Evolutionary conservation across 2,797 vertebrate genomes (phyloP).

Genomic region (Falco concolor): DNA sequence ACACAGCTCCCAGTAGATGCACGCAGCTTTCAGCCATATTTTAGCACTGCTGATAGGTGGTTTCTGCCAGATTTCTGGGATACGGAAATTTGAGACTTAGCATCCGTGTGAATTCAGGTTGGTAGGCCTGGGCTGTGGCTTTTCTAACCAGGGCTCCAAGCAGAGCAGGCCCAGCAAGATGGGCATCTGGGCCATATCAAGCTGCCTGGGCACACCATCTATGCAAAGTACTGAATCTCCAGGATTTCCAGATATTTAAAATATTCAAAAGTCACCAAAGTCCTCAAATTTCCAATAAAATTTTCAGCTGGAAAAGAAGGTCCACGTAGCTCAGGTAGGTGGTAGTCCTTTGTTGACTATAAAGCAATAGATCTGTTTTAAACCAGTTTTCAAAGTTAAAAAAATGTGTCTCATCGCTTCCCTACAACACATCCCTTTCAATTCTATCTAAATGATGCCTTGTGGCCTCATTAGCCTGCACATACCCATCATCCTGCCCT

Average conservation of each 20-base stretch:
- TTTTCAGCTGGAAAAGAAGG: background rate
- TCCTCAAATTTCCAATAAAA: background rate
- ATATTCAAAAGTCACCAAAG: background rate
- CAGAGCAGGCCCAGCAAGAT: background rate
- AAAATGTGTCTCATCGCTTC: accelerated
- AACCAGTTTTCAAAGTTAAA: background rate
- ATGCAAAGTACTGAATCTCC: background rate
- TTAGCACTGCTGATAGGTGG: background rate
- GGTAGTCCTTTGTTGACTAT: background rate
- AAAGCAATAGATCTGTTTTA: background rate
- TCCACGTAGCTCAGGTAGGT: background rate
- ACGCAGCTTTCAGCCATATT: background rate
- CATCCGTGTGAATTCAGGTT: background rate
- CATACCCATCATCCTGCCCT: background rate
- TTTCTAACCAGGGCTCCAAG: background rate
- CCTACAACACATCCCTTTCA: accelerated
- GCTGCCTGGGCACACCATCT: background rate
- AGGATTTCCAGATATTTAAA: background rate
- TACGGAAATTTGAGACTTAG: accelerated
- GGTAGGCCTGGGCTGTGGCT: background rate
- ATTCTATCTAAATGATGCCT: background rate
- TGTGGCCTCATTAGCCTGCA: accelerated
- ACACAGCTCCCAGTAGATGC: background rate
- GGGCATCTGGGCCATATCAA: background rate
- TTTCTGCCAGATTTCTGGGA: background rate